Evolutionary conservation across 2,797 vertebrate species (phyloP), one percentile per base, ranked within the genome.

Genomic region (Melanotaenia trifasciata): DNA sequence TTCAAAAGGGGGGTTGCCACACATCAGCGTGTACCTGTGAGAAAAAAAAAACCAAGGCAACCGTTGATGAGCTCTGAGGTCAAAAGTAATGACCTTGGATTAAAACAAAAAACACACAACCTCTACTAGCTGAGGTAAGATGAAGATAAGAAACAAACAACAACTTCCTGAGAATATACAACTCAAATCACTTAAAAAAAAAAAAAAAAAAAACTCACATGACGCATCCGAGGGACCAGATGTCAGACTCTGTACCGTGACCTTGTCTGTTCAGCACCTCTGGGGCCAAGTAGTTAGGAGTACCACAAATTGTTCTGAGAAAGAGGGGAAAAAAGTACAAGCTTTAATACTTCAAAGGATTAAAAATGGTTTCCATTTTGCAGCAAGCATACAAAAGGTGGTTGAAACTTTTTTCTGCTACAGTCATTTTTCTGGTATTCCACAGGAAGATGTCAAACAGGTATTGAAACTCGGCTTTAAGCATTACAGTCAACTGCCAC

Each of bases 201-300:
- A 0, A 26, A 10, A 1, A 13, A 18, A 26, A 20, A 8, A 28
- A 67, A 30, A 80, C 87, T 85, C 51, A 99, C 98, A 99, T 97
- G 79, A 99, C 98, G 59, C 98, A 99, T 69, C 98, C 98, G 43
- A 99, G 94, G 4, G 98, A 99, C 98, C 98, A 99, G 58, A 99
- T 94, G 0, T 99, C 98, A 0, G 98, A 98, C 86, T 99, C 98
- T 0, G 97, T 96, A 40, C 98, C 96, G 0, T 99, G 98, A 30
- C 98, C 98, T 70, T 99, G 98, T 74, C 97, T 94, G 94, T 98
- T 95, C 28, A 99, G 92, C 81, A 99, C 98, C 92, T 99, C 98
- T 1, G 98, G 98, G n/a, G 98, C 98, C 93, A 99, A 92, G 74
- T 99, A 99, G 90, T 99, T 99, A 18, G 98, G 98, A 65, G 98